A percentile compares a stretch with the other conserved stretches of the same genome.
phyloP scores from a whole-genome alignment of 2,888 invertebrate species.

The Callimorpha dominula region DNA sequence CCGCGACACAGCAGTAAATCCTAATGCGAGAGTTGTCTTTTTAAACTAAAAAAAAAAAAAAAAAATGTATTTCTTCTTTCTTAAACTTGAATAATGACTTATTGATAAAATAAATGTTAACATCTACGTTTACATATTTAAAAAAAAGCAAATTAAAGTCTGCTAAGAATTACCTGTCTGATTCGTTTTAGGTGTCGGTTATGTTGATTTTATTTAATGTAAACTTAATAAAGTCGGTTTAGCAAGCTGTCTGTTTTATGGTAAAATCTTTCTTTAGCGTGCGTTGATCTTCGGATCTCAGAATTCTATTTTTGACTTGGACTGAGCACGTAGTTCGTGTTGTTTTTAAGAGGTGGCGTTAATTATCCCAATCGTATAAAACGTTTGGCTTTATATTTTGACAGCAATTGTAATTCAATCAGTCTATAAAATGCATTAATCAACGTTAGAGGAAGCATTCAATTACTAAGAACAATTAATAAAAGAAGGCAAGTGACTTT shows the following conservation, averaged over 20 bases:
- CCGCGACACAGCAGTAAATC: too few species aligned
- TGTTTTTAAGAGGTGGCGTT: slow-evolving; percentile 43
- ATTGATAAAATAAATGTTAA: background rate
- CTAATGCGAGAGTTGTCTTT: too few species aligned
- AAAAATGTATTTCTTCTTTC: background rate
- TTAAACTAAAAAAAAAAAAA: too few species aligned
- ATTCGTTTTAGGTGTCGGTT: slow-evolving; percentile 26
- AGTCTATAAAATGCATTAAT: slow-evolving; percentile 20
- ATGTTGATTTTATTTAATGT: slow-evolving; percentile 13
- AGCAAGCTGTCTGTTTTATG: slow-evolving; percentile 15
- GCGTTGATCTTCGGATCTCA: slow-evolving; percentile 35
- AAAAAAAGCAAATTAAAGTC: background rate
- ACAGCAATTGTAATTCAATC: background rate
- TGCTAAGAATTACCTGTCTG: background rate
- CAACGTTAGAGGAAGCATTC: slow-evolving; percentile 31
- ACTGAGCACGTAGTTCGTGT: slow-evolving; percentile 27
- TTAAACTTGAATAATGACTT: background rate
- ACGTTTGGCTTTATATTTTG: background rate
- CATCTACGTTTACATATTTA: background rate
- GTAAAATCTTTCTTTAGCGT: slow-evolving; percentile 25
- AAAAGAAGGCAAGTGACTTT: slow-evolving; percentile 29
- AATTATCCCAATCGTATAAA: slow-evolving; percentile 4
- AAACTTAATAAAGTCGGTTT: slow-evolving; percentile 24
- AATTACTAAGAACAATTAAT: slow-evolving; percentile 43
- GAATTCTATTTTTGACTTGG: slow-evolving; percentile 41